Evolutionary conservation across 1,140 invertebrate genomes (phyloP), one percentile per base, ranked within the genome.

Genomic region (Drosophila rhopaloa): DNA sequence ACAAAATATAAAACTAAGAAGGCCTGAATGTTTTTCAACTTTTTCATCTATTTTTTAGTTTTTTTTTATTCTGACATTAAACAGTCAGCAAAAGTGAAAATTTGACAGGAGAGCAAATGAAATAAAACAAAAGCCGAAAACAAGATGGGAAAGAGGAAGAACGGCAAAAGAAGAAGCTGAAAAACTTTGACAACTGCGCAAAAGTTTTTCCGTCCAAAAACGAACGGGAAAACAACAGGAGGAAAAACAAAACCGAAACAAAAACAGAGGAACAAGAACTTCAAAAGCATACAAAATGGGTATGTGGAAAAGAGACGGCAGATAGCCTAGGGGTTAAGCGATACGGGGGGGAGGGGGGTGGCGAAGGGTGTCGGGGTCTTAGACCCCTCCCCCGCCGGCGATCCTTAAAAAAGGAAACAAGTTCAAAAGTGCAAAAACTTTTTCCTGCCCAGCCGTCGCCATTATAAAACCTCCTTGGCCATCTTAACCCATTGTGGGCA

Each of bases 11-110:
- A 56, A 57, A 57, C 35, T 37, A n/a, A 4, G 8, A 7, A 27
- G 6, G 10, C 40, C 10, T 43, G 4, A n/a, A 16, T 37, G 37
- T 35, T 46, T 2, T 24, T 9, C 29, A 24, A 44, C 13, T 29
- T 48, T 48, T 48, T 29, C 24, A 29, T 1, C 14, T 37, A n/a
- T 50, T 60, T 48, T 32, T 24, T 40, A 35, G 14, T 37, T n/a
- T 53, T 7, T 8, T 32, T 24, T 46, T 62, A 11, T 10, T 19
- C 62, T 54, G 79, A 86, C 78, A 76, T 85, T 81, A 86, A 86
- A 82, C 66, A 79, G 79, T 82, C 76, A 82, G 83, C 62, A 88
- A 86, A 86, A 88, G 83, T 86, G 79, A 88, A 88, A 86, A 83
- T 88, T 88, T 88, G 79, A 83, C 84, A 79, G 67, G 70, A 76